Evolutionary conservation across 2,797 vertebrate species (phyloP).

Genomic region (Tangara arthus): DNA sequence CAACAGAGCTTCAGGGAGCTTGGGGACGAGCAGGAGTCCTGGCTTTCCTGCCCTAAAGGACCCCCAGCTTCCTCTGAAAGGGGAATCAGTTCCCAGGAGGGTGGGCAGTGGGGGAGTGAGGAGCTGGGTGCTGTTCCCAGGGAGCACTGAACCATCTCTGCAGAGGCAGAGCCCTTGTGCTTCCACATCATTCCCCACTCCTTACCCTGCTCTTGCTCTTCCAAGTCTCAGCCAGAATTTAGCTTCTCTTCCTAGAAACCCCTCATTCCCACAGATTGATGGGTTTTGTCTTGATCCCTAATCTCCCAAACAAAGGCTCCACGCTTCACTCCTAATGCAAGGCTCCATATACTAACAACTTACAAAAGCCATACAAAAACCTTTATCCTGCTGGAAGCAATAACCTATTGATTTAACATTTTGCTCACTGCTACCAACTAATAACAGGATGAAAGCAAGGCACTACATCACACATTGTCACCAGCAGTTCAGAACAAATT

Average conservation of each 20-base stretch:
- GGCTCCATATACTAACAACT: neutral
- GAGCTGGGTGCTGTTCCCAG: neutral
- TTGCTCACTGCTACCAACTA: neutral
- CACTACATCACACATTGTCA: neutral
- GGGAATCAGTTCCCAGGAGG: neutral
- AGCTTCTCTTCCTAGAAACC: neutral
- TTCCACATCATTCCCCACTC: neutral
- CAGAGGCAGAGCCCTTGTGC: neutral
- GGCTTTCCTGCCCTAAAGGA: neutral
- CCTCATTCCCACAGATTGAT: neutral
- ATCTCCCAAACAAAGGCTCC: neutral
- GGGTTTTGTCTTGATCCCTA: neutral
- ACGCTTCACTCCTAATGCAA: neutral
- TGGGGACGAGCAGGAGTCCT: neutral
- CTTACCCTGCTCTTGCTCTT: neutral
- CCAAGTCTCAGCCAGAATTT: neutral
- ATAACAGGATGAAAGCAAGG: neutral
- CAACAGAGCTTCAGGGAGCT: neutral
- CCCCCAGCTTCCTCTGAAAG: neutral
- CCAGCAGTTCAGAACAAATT: neutral
- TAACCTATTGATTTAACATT: conserved; percentile 17
- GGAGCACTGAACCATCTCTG: neutral
- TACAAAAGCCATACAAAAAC: neutral
- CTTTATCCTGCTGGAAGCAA: neutral
- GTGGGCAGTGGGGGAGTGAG: rapidly evolving